phyloP scores from a whole-genome alignment of 2,113 vertebrate genomes.

The Dryoscopus gambensis region DNA sequence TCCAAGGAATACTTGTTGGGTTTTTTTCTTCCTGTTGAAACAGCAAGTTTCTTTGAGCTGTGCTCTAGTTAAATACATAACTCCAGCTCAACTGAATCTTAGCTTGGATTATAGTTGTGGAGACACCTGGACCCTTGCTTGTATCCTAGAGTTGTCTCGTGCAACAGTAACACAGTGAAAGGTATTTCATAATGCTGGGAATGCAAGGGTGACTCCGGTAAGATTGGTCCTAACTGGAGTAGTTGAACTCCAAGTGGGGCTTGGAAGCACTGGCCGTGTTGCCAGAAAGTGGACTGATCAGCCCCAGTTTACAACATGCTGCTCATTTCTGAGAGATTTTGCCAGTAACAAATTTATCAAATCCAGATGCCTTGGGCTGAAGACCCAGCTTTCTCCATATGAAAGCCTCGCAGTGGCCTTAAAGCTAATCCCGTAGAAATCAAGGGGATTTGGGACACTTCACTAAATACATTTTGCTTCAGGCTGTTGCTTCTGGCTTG shows the following conservation, averaged over 20 bases:
- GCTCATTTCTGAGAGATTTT: not conserved
- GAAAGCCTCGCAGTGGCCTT: not conserved
- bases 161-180: not conserved
- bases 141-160: not conserved
- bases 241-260: not conserved
- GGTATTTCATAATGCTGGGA: not conserved
- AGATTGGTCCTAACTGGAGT: not conserved
- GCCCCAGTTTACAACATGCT: not conserved
- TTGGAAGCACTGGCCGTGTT: not conserved
- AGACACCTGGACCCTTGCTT: fast-evolving
- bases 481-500: slow-evolving; percentile 1
- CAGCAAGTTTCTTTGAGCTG: not conserved
- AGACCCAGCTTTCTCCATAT: not conserved
- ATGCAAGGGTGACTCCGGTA: not conserved
- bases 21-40: not conserved
- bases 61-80: not conserved
- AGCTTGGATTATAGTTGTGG: not conserved
- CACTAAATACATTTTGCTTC: not conserved
- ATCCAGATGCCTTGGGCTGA: slow-evolving; percentile 3
- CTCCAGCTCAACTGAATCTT: not conserved
- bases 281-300: not conserved
- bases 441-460: slow-evolving; percentile 23
- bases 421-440: not conserved
- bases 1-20: not conserved
- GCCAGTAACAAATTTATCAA: not conserved